Evolutionary conservation across 2,113 vertebrate genomes (phyloP).

Genomic region (Himantopus leucocephalus): DNA sequence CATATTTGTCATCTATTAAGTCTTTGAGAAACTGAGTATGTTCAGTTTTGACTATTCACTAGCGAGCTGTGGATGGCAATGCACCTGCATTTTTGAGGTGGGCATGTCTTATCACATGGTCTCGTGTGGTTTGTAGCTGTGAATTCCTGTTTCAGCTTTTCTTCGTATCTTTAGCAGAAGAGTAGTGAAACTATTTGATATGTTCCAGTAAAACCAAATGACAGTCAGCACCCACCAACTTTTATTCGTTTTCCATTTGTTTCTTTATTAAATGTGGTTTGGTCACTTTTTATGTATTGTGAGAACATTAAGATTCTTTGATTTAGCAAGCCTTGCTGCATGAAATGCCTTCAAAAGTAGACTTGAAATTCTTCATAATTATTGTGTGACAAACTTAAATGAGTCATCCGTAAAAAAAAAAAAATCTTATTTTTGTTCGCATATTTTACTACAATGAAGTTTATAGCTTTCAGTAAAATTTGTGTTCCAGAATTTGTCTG

Average conservation of each 20-base stretch:
- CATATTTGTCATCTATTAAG: not conserved
- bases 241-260: not conserved
- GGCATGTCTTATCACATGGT: not conserved
- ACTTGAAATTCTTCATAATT: not conserved
- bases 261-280: not conserved
- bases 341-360: not conserved
- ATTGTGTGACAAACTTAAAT: not conserved
- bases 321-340: not conserved
- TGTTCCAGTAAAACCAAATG: slow-evolving; percentile 49
- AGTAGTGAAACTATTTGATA: not conserved
- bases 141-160: slow-evolving; percentile 70
- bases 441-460: not conserved
- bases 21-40: not conserved
- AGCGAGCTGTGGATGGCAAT: not conserved
- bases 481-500: not conserved
- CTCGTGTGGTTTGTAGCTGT: slow-evolving; percentile 68
- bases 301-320: not conserved
- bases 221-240: not conserved
- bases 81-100: slow-evolving; percentile 15
- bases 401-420: not conserved
- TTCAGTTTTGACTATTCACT: not conserved
- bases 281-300: not conserved
- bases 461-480: not conserved
- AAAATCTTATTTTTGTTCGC: not conserved
- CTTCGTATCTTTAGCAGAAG: slow-evolving; percentile 27